Conservation (phyloP, 2,113 vertebrate species). For the Pipa parva region DNA sequence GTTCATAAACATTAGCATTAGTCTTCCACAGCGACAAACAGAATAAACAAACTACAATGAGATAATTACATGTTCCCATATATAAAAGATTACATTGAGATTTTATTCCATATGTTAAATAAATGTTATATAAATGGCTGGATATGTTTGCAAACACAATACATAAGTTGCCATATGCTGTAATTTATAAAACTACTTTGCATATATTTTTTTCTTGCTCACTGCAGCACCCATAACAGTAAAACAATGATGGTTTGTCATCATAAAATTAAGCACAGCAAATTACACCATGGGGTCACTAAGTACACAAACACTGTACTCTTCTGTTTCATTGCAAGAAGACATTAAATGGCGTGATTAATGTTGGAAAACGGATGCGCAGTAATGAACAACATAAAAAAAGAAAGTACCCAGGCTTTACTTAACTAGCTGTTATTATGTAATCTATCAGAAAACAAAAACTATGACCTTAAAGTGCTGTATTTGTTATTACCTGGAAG, state of each 20-base stretch:
- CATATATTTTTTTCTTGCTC: slow-evolving; percentile 12
- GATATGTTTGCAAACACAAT: too few relatives aligned
- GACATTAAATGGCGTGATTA: slow-evolving; percentile 23
- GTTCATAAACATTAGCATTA: neutral
- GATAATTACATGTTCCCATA: too few relatives aligned
- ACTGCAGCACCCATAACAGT: slow-evolving; percentile 9
- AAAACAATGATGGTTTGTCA: slow-evolving; percentile 25
- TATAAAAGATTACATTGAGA: too few relatives aligned
- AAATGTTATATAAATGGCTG: too few relatives aligned
- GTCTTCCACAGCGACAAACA: too few relatives aligned
- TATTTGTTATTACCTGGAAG: too few relatives aligned
- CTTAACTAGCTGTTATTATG: slow-evolving; percentile 1
- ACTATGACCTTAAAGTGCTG: neutral
- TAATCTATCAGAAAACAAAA: neutral
- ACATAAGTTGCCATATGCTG: neutral
- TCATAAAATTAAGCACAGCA: slow-evolving; percentile 20
- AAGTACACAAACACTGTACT: slow-evolving; percentile 24
- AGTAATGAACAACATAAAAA: slow-evolving; percentile 29
- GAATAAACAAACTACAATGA: too few relatives aligned
- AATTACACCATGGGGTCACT: slow-evolving; percentile 26
- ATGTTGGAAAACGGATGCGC: slow-evolving; percentile 11
- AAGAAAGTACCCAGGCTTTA: neutral
- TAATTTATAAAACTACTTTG: slow-evolving; percentile 3
- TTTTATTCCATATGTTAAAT: too few relatives aligned
- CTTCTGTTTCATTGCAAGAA: slow-evolving; percentile 8